These are phyloP conservation scores for Chrysomela aeneicollis DNA, from an alignment of 2,888 invertebrate genomes.

Conservation along the genomic window DNA sequence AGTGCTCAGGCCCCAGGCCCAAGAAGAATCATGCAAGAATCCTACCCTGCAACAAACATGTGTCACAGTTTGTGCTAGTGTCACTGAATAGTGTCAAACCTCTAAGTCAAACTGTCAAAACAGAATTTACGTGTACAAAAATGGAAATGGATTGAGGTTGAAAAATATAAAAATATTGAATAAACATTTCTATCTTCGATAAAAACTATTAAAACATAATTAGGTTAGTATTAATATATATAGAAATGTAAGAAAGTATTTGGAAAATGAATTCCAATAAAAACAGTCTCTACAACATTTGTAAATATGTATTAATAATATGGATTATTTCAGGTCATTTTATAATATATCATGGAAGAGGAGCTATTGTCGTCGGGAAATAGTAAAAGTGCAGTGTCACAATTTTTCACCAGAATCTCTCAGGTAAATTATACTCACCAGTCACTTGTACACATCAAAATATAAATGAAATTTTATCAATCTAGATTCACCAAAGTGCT, in stretches of 20 bases:
- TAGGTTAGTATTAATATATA: not conserved
- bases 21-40: too few species aligned
- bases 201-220: slow-evolving; percentile 18
- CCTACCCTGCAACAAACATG: too few species aligned
- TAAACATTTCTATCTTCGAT: slow-evolving; percentile 22
- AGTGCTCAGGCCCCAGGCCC: too few species aligned
- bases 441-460: not conserved
- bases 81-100: too few species aligned
- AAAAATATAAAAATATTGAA: not conserved
- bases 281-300: not conserved
- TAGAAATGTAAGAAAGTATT: not conserved
- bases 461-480: slow-evolving; percentile 9
- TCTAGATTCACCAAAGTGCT: slow-evolving; percentile 78
- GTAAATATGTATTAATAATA: not conserved
- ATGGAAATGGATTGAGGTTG: slow-evolving; percentile 26
- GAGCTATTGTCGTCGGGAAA: slow-evolving; percentile 67
- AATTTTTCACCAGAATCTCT: slow-evolving; percentile 72
- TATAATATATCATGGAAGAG: slow-evolving; percentile 72
- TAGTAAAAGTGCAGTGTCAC: slow-evolving; percentile 71
- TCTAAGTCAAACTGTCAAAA: too few species aligned
- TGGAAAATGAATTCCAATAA: not conserved
- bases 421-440: slow-evolving; percentile 64
- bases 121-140: slow-evolving; percentile 43
- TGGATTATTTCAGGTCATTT: slow-evolving; percentile 15
- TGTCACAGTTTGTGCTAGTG: too few species aligned